Percentiles rank a stretch among this genome's conserved stretches.
phyloP scores from a whole-genome alignment of 1,140 invertebrate genomes.

The Acromyrmex heyeri region DNA sequence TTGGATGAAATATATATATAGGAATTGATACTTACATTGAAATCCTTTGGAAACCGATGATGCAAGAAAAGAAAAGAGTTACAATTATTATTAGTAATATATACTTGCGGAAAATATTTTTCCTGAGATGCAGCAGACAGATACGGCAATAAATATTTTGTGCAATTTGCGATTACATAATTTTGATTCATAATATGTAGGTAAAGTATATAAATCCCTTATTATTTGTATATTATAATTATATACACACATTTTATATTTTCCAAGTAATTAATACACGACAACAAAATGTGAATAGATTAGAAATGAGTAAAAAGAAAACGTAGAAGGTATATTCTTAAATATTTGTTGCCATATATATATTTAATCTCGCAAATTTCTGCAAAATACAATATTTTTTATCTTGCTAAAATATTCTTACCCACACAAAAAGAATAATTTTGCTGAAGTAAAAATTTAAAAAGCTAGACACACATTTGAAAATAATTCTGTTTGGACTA shows the following conservation, averaged over 20 bases:
- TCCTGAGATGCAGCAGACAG: not conserved
- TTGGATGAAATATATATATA: not conserved
- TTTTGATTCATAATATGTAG: not conserved
- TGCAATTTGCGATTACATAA: not conserved
- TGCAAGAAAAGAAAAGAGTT: slow-evolving; percentile 68
- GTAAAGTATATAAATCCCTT: not conserved
- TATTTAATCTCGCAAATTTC: not conserved
- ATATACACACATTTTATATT: slow-evolving; percentile 1
- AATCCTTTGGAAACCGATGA: slow-evolving; percentile 79
- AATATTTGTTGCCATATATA: slow-evolving; percentile 34
- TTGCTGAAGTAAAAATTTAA: too few species aligned
- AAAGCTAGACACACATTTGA: too few species aligned
- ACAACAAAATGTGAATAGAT: not conserved
- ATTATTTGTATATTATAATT: slow-evolving; percentile 6
- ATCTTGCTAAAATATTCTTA: too few species aligned
- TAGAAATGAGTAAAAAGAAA: not conserved
- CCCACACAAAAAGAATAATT: too few species aligned
- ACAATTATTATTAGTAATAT: slow-evolving; percentile 56
- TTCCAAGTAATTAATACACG: not conserved
- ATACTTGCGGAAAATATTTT: not conserved
- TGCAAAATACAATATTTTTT: not conserved
- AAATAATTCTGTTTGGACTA: too few species aligned
- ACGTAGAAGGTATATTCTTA: not conserved
- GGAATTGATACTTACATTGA: slow-evolving; percentile 80
- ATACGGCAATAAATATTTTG: slow-evolving; percentile 45